Evolutionary conservation across 1,140 invertebrate species (phyloP).

Genomic region (Geopemphigus sp.): DNA sequence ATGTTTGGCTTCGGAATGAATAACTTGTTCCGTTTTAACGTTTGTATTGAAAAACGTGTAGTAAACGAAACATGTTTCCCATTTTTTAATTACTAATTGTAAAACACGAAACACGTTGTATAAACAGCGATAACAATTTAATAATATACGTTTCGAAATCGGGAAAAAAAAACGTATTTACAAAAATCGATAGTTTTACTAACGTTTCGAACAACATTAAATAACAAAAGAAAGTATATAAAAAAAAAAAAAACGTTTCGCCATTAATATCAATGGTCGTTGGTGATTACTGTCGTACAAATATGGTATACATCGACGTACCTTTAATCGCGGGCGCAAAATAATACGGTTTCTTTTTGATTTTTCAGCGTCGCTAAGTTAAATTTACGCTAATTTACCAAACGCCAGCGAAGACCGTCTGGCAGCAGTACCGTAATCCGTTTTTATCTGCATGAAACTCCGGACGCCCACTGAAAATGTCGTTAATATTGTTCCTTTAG

Average conservation of each 20-base stretch:
- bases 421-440: constrained; percentile 23
- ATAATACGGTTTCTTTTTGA: constrained; percentile 4
- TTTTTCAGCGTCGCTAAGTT: neutral
- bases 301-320: neutral
- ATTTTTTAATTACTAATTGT: too few species aligned
- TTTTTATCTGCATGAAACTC: constrained; percentile 28
- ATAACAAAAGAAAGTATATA: neutral
- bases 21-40: too few species aligned
- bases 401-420: neutral
- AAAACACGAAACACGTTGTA: too few species aligned
- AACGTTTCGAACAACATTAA: neutral
- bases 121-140: too few species aligned
- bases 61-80: too few species aligned
- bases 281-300: neutral
- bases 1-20: too few species aligned
- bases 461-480: constrained; percentile 9
- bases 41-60: too few species aligned
- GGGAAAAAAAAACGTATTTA: neutral
- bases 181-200: neutral
- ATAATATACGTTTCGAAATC: neutral
- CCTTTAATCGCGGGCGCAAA: constrained; percentile 16
- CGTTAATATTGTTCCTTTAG: too few species aligned
- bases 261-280: neutral
- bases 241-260: neutral
- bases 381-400: constrained; percentile 19